Evolutionary conservation across 1,140 invertebrate species (phyloP), one percentile per base, ranked within the genome.

Genomic region (Bombus superbus): DNA sequence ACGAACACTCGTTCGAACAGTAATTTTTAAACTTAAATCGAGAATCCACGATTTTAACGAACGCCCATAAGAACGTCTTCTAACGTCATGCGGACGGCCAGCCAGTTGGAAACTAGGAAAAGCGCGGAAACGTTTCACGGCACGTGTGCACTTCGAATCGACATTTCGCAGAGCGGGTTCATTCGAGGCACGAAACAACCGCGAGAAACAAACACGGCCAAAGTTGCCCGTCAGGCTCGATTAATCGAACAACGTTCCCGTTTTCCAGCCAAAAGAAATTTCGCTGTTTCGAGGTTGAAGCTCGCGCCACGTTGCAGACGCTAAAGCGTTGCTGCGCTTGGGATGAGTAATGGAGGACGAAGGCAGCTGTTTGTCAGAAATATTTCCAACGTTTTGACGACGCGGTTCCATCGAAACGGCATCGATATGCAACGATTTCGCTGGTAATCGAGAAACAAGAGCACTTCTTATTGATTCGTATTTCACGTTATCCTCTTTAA

Each of bases 321-420:
- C 35, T 59, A 42, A 80, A 73, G 53, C 32, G 32, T 18, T n/a
- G 53, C n/a, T n/a, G 32, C 4, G 25, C 35, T 13, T n/a, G 18
- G 44, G 11, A 62, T 69, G 74, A 76, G 76, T 85, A 85, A 85
- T 80, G 35, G 53, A 62, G 40, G 47, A 73, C 8, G 25, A 83
- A 62, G 71, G 66, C n/a, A 11, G 22, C 35, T 53, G 15, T 53
- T 40, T 13, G 9, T 32, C 9, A 62, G 32, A 15, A n/a, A 62
- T 59, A 32, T 71, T 47, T 72, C 32, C 68, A 75, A 15, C 68
- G 15, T 62, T 71, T 47, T 22, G n/a, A 71, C 75, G 38, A 1
- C 28, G 3, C 44, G 25, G 38, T 83, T 53, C 28, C 22, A 76
- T 47, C 40, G 15, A 28, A 47, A 32, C 10, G 4, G 6, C 32